These are phyloP conservation scores for Xenopus borealis DNA, from an alignment of 2,113 vertebrate species.

Conservation along the genomic window DNA sequence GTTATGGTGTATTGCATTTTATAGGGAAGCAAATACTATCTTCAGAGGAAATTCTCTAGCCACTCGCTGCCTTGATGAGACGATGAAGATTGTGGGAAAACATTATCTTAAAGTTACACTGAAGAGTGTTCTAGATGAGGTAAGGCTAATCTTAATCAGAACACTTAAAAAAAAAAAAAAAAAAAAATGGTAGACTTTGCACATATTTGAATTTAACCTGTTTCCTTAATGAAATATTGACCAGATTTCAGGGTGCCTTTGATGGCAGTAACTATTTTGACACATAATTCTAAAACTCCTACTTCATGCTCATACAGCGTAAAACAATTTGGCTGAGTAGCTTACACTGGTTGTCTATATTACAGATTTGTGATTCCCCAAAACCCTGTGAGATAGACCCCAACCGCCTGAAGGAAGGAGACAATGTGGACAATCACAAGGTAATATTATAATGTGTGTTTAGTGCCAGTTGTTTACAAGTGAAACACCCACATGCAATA, in stretches of 20 bases:
- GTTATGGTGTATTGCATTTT: slow-evolving; percentile 30
- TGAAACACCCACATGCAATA: too few relatives aligned
- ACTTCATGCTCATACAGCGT: too few relatives aligned
- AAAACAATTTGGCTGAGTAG: too few relatives aligned
- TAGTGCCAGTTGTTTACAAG: too few relatives aligned
- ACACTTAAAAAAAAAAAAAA: neutral
- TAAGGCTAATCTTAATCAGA: slow-evolving; percentile 47
- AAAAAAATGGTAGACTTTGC: too few relatives aligned
- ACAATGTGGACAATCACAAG: slow-evolving; percentile 92
- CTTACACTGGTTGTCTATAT: slow-evolving; percentile 21
- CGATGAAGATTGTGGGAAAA: slow-evolving; percentile 97
- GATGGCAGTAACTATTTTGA: too few relatives aligned
- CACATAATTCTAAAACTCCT: too few relatives aligned
- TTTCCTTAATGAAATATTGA: slow-evolving; percentile 1
- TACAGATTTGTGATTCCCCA: slow-evolving; percentile 89
- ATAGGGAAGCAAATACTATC: slow-evolving; percentile 94
- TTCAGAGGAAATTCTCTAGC: slow-evolving; percentile 94
- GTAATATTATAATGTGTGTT: slow-evolving; percentile 51
- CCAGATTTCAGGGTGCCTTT: slow-evolving; percentile 17
- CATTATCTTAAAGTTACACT: slow-evolving; percentile 93
- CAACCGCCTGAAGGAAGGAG: slow-evolving; percentile 88
- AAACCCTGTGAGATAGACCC: slow-evolving; percentile 97
- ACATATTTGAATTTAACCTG: too few relatives aligned
- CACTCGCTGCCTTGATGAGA: slow-evolving; percentile 93
- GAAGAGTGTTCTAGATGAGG: slow-evolving; percentile 93